Conservation (phyloP, 1,140 invertebrate species). For the Caerostris darwini region DNA sequence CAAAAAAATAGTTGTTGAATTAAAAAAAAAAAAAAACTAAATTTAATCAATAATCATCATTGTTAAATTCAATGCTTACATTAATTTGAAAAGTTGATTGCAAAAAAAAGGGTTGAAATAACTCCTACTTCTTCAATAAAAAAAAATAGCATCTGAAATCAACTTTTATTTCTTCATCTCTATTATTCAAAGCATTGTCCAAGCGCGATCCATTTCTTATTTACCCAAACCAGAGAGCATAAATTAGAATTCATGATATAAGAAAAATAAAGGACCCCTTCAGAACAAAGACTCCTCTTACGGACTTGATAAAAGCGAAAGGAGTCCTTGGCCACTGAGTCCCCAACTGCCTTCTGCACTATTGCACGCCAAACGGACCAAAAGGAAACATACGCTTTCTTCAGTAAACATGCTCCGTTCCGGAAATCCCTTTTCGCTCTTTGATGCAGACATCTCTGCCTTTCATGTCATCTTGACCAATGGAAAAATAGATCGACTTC, state of each 20-base stretch:
- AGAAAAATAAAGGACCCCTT: not conserved
- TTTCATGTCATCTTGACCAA: conserved; percentile 41
- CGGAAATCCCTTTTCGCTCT: not conserved
- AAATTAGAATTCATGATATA: not conserved
- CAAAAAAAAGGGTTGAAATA: too few relatives aligned
- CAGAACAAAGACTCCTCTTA: not conserved
- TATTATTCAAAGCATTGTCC: not conserved
- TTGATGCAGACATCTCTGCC: conserved; percentile 1
- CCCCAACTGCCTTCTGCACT: conserved; percentile 39
- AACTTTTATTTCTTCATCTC: too few relatives aligned
- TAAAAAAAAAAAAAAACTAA: too few relatives aligned
- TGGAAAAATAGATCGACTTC: conserved; percentile 53
- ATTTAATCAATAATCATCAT: too few relatives aligned
- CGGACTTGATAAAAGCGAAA: conserved; percentile 14
- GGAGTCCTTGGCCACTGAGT: not conserved
- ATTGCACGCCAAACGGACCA: conserved; percentile 48
- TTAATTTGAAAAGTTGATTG: too few relatives aligned
- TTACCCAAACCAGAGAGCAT: not conserved
- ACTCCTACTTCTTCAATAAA: not conserved
- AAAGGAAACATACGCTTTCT: conserved; percentile 45
- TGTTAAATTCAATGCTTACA: too few relatives aligned
- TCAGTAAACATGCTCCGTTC: conserved; percentile 1
- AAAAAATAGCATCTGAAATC: not conserved
- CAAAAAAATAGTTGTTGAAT: too few relatives aligned
- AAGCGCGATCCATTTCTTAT: not conserved